Evolutionary conservation across 92 coral and sea anemone species (phyloP).

Genomic region (Phymanthus crucifer): DNA sequence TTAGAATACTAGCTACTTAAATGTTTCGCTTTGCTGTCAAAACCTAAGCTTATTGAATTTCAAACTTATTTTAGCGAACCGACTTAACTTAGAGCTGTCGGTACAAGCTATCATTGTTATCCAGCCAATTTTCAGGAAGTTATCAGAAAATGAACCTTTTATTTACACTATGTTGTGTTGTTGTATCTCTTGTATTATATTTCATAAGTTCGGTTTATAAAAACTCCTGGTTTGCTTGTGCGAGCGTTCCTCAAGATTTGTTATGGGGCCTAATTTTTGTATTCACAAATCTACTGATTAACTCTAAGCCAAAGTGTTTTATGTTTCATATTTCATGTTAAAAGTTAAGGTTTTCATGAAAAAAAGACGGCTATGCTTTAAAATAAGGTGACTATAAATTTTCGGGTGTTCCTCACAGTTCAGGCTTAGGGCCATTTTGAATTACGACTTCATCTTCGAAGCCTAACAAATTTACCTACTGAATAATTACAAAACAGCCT

Average conservation of each 20-base stretch:
- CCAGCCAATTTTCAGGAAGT: no score
- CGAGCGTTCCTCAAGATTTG: neutral
- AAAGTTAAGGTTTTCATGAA: no score
- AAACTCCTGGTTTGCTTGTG: no score
- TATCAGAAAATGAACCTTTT: no score
- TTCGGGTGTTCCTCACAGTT: neutral
- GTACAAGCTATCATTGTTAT: no score
- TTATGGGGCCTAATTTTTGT: neutral
- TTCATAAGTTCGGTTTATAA: no score
- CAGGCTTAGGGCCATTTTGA: neutral
- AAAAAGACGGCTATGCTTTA: neutral
- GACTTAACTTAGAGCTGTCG: no score
- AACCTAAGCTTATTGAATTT: neutral
- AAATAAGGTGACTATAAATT: neutral
- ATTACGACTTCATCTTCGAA: neutral
- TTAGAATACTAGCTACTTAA: neutral
- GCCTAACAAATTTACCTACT: neutral
- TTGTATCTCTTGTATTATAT: no score
- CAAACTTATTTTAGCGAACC: neutral
- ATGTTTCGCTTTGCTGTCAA: neutral
- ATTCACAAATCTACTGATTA: neutral
- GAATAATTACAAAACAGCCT: neutral
- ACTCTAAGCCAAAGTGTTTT: no score
- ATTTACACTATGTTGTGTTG: no score
- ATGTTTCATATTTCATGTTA: no score